These are phyloP conservation scores for Orthochromis indermauri DNA, from an alignment of 2,113 vertebrate genomes.

Conservation along the genomic window DNA sequence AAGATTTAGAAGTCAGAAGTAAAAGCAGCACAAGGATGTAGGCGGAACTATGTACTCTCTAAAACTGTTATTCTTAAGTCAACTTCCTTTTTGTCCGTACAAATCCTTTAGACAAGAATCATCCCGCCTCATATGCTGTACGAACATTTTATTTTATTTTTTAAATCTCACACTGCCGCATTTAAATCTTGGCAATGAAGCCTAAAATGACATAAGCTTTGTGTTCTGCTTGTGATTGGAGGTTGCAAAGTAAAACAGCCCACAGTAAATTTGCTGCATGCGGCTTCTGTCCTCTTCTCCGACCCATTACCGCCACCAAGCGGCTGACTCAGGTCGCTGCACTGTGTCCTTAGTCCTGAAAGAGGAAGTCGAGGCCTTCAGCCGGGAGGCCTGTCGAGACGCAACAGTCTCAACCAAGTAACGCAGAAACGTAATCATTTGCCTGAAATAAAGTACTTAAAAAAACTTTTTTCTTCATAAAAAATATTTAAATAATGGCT, in stretches of 20 bases:
- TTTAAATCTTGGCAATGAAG: neutral
- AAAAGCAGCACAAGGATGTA: neutral
- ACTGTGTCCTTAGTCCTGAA: accelerated
- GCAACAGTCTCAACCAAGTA: neutral
- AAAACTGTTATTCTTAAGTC: neutral
- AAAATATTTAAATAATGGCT: neutral
- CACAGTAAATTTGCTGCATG: neutral
- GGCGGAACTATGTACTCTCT: neutral
- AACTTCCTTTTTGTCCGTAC: neutral
- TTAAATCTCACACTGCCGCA: neutral
- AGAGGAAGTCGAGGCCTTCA: neutral
- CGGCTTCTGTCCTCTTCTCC: neutral
- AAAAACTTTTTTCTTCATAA: neutral
- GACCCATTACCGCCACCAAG: conserved; percentile 14
- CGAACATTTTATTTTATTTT: neutral
- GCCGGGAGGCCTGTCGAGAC: neutral
- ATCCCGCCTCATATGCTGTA: neutral
- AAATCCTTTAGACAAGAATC: neutral
- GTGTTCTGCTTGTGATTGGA: neutral
- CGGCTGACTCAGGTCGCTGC: neutral
- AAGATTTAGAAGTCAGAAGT: neutral
- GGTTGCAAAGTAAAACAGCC: neutral
- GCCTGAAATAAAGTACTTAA: neutral
- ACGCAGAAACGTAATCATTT: neutral
- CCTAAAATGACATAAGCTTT: neutral